Base-by-base conservation (phyloP, 2,888 invertebrate species). In the Micropterix aruncella region DNA sequence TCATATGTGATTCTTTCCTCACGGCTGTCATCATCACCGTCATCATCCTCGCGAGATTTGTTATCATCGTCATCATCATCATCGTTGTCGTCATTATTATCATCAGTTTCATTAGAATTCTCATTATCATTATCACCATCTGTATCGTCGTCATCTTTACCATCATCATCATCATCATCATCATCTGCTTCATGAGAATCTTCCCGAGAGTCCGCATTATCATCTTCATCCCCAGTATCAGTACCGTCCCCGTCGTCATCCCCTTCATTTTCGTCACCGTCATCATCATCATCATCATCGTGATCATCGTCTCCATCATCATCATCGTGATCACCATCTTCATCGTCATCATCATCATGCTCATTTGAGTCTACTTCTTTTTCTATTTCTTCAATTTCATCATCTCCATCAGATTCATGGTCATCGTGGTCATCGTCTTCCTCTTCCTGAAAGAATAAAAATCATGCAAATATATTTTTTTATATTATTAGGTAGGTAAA, bases 91-190 rank as follows among this genome's bases (percentile, higher is more conserved):
- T 61, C 58, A 5, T 57, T 57, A 15, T 56, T 57, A 9, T 56
- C 56, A 38, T 60, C 58, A 19, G 49, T 51, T 19, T 52, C 55
- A 38, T 57, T 55, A 2, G 60, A 61, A 39, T 60, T 61, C n/a
- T 62, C 62, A 43, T 68, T 66, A 14, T 60, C 58, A 37, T 63
- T 68, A 50, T 74, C 75, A 44, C 71, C 61, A 55, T 65, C 66
- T 38, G 62, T 60, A 37, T 58, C 62, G 12, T 56, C 52, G 38
- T 64, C 58, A 40, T 59, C 56, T 27, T 60, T 61, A 14, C 63
- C 62, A 42, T 64, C 63, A 15, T 62, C 57, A 27, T 61, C 57
- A 19, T 54, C 56, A 37, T 58, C 55, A 44, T 55, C 56, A 47
- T 54, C 54, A 41, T 60, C 57, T 18, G 53, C 53, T 41, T 54